A percentile compares a stretch with the other conserved stretches of the same genome.
Evolutionary conservation across 2,797 vertebrate genomes (phyloP).

Genomic region (Apogon talboti): DNA sequence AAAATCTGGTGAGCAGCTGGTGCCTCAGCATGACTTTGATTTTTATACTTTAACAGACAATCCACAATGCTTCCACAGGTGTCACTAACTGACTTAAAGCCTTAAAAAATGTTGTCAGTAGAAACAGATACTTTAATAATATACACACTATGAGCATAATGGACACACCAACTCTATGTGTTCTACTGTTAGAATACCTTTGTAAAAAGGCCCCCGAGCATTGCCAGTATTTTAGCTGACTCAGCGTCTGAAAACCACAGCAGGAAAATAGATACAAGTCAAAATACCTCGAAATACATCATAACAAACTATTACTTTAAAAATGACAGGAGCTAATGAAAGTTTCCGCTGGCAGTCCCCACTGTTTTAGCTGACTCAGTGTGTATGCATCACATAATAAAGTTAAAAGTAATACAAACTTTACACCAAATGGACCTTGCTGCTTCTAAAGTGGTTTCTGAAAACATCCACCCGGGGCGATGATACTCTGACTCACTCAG

Average conservation of each 20-base stretch:
- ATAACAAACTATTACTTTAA: constrained; percentile 27
- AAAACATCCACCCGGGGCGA: constrained; percentile 5
- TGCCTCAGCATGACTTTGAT: constrained; percentile 12
- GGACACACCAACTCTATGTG: not conserved
- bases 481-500: constrained; percentile 24
- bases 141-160: constrained; percentile 11
- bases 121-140: constrained; percentile 3
- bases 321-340: constrained; percentile 41
- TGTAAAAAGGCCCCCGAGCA: constrained; percentile 1
- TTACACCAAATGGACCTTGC: constrained; percentile 25
- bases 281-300: constrained; percentile 13
- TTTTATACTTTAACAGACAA: constrained; percentile 26
- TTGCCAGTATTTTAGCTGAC: constrained; percentile 24
- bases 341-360: constrained; percentile 10
- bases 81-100: constrained; percentile 23
- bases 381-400: constrained; percentile 22
- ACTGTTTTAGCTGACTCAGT: constrained; percentile 47
- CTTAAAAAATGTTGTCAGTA: constrained; percentile 3
- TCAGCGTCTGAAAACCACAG: constrained; percentile 30
- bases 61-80: constrained; percentile 13
- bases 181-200: constrained; percentile 20
- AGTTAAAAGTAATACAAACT: constrained; percentile 39
- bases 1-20: constrained; percentile 19
- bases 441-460: constrained; percentile 9
- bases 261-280: constrained; percentile 18